Evolutionary conservation across 2,797 vertebrate species (phyloP), one percentile per base, ranked within the genome.

Genomic region (Arrhamphus sclerolepis): DNA sequence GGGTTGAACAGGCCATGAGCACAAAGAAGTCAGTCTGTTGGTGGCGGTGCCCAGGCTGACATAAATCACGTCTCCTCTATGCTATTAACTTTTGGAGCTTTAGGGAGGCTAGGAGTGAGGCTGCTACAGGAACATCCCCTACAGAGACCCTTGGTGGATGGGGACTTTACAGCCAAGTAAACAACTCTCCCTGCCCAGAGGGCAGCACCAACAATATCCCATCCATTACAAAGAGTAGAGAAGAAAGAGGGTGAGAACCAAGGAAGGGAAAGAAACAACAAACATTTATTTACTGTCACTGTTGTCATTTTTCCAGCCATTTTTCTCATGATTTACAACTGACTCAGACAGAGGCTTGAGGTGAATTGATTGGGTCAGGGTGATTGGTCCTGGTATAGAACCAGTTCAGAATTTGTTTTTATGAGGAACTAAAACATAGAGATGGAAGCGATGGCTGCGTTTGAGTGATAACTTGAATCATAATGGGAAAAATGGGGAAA

Each of bases 221-320:
- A 91, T 92, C 84, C 85, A 92, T 90, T 89, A 89, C 85, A 81
- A 56, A 75, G 85, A 81, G 80, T 65, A 71, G 73, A 80, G 72
- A 54, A 78, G 82, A 84, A 78, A 85, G 72, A 84, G 74, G 72
- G 76, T 77, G 66, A 82, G 72, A 77, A 85, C 73, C 62, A 62
- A 72, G 70, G 60, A 81, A 69, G 52, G 74, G 53, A 87, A 86
- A 87, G 80, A 87, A 91, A 89, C 76, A 90, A 87, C 89, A 91
- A 89, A 91, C 87, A 91, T 91, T 89, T 89, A 87, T 91, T 92
- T 89, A 87, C 87, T 89, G 86, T 88, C 85, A 50, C 82, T 70
- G 77, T 82, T 86, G 83, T 88, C 83, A 89, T 80, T 80, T 87
- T 82, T 82, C 55, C 66, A 60, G 72, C 59, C 70, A 65, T 87